Evolutionary conservation across 1,140 invertebrate genomes (phyloP), one percentile per base, ranked within the genome.

Genomic region (Homalodisca vitripennis): DNA sequence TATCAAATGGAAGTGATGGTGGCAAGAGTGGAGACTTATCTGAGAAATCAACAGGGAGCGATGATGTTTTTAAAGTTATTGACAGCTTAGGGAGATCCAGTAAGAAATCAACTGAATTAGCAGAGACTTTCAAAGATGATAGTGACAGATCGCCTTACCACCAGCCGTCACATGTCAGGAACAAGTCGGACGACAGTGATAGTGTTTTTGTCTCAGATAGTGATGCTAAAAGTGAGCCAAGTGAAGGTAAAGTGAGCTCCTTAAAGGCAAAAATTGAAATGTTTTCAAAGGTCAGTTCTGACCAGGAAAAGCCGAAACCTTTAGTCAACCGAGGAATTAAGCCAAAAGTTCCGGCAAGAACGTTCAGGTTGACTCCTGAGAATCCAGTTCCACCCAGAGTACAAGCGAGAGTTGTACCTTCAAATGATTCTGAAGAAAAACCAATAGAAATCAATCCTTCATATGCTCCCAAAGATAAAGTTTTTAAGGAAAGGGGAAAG

Each of bases 401-500:
- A 27, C 27, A 26, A 24, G 63, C 34, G 17, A 66, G 34, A 22
- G 63, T 47, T 1, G 32, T 66, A 47, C 20, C 20, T 20, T 14
- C 32, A 2, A n/a, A n/a, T n/a, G 26, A 3, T 20, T 10, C 2
- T 3, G 30, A 31, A 1, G 32, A 66, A 2, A 1, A 24, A 26
- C 27, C 27, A 47, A 10, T 24, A 24, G 63, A 3, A 6, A 26
- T 24, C 1, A 1, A n/a, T 13, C 3, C 55, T 3, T 3, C 2
- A 27, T 13, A 6, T 6, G 62, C 34, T 41, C 6, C 20, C 3
- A 22, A 32, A 24, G 48, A 53, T 1, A 57, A 34, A 24, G 31
- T n/a, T 17, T 17, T 3, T 32, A 80, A 75, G 70, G 79, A 74
- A 71, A 82, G 83, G 47, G 88, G 82, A 47, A 83, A 82, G 71